These are phyloP conservation scores for Agonopterix alstromeriana DNA, from an alignment of 2,888 invertebrate species.

Conservation along the genomic window DNA sequence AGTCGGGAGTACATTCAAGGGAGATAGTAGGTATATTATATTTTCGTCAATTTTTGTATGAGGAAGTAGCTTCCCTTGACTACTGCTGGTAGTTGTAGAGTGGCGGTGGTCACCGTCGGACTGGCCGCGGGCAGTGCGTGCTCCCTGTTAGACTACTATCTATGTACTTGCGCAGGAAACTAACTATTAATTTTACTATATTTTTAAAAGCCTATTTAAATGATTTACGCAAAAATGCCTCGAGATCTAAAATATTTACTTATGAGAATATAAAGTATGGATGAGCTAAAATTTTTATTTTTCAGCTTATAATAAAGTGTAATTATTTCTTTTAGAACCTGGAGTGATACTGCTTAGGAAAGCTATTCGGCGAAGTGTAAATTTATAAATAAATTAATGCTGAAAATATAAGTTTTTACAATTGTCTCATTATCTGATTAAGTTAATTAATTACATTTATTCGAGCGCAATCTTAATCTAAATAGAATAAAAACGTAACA, in stretches of 20 bases:
- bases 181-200: conserved; percentile 1
- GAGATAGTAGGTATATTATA: too few species aligned
- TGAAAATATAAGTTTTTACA: conserved; percentile 41
- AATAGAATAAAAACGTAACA: not conserved
- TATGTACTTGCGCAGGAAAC: not conserved
- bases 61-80: not conserved
- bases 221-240: conserved; percentile 4
- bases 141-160: not conserved
- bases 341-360: conserved; percentile 56
- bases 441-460: conserved; percentile 8
- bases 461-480: not conserved
- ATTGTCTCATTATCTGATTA: conserved; percentile 46
- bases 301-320: conserved; percentile 40
- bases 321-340: conserved; percentile 52
- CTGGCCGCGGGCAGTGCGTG: not conserved
- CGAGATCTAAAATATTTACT: conserved; percentile 35
- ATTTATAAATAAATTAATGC: conserved; percentile 68
- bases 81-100: not conserved
- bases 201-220: not conserved
- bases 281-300: conserved; percentile 36
- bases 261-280: conserved; percentile 31
- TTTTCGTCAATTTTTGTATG: not conserved
- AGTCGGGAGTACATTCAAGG: too few species aligned
- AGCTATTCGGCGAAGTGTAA: conserved; percentile 60
- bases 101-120: not conserved